phyloP scores from a whole-genome alignment of 2,113 vertebrate genomes.

The Hippocampus guttulatus region DNA sequence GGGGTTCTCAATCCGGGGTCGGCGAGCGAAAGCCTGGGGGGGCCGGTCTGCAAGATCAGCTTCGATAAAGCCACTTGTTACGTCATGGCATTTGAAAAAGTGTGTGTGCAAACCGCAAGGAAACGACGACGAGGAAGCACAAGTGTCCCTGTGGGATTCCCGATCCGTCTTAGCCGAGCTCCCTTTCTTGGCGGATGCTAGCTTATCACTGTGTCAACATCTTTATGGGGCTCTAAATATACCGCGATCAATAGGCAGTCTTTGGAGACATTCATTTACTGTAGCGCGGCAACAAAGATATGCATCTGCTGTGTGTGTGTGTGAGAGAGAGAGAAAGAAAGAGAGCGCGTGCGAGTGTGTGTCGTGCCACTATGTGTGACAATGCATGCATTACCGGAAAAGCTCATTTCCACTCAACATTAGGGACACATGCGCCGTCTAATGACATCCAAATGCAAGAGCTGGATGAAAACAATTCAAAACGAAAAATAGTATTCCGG shows the following conservation, averaged over 20 bases:
- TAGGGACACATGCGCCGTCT: background rate
- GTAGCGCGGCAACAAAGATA: slow-evolving; percentile 54
- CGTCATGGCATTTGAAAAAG: background rate
- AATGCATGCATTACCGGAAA: background rate
- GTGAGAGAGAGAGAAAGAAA: background rate
- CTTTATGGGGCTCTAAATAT: slow-evolving; percentile 69
- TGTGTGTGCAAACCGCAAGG: slow-evolving; percentile 1
- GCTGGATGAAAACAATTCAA: background rate
- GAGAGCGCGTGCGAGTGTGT: background rate
- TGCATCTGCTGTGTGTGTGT: slow-evolving; percentile 30
- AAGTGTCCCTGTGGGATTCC: slow-evolving; percentile 46
- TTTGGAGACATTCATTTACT: slow-evolving; percentile 56
- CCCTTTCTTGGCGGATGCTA: slow-evolving; percentile 46
- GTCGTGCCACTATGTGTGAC: slow-evolving; percentile 10
- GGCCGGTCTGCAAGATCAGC: background rate
- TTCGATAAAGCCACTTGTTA: background rate
- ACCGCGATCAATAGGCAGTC: slow-evolving; percentile 57
- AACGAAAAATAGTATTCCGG: background rate
- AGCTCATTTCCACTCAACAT: slow-evolving; percentile 5
- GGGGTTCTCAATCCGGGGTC: background rate
- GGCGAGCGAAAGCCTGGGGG: background rate
- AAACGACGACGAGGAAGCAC: slow-evolving; percentile 40
- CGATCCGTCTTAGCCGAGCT: slow-evolving; percentile 28
- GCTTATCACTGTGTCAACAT: slow-evolving; percentile 66
- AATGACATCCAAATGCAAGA: background rate